Evolutionary conservation across 1,140 invertebrate species (phyloP), one percentile per base, ranked within the genome.

Genomic region (Apis cerana): DNA sequence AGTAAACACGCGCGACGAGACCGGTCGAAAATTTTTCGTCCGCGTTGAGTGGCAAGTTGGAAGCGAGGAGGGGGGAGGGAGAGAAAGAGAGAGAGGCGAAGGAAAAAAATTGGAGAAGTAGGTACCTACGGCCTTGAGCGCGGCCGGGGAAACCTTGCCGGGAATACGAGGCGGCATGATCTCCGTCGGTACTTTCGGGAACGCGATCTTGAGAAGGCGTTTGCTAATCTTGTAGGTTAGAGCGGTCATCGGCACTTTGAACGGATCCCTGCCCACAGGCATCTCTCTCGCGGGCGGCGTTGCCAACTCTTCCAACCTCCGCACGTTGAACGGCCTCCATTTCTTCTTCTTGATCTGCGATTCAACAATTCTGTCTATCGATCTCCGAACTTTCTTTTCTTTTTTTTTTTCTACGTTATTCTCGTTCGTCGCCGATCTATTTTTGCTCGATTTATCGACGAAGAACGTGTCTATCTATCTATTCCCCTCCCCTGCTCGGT

Each of bases 221-320:
- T 89, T 83, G 27, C 52, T 91, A 56, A 89, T 85, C 56, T 80
- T 59, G 77, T 92, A 92, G 50, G 2, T 69, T 17, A 93, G 86
- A 23, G 92, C 91, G n/a, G 61, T 23, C 4, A 17, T 12, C n/a
- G 81, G 27, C 12, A 93, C 89, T 19, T 17, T 33, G 52, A 84
- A 90, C 19, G 90, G 89, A 77, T 92, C 89, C 23, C 62, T 84
- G 21, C 11, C 11, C 21, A 56, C 61, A 11, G 81, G 79, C 12
- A 69, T 1, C 33, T 77, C 70, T 17, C 82, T 89, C n/a, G 62
- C 21, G 0, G 58, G 9, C 11, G 91, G 90, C 58, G 81, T 23
- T 3, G 92, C 83, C 52, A 93, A 52, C 12, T 68, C 76, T 13
- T 89, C 74, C 50, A 91, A 33, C 67, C 86, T 79, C 10, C 54